Base-by-base conservation (phyloP, 2,888 invertebrate genomes). In the Tipula unca region DNA sequence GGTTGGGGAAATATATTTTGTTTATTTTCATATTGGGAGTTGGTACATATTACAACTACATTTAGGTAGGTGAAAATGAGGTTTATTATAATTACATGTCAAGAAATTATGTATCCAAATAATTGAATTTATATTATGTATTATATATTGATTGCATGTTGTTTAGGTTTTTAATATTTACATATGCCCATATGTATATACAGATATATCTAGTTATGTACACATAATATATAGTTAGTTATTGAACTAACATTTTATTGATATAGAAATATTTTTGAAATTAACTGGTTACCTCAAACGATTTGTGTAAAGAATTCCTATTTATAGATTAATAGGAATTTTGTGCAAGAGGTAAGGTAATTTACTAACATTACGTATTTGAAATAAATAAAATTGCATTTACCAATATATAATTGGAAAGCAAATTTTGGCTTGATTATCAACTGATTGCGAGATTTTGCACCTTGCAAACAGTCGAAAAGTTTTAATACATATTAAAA, bases 61-160 rank as follows among this genome's bases (percentile, higher is more conserved):
- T 39, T 39, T 39, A 6, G 48, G n/a, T n/a, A 25, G 69, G 69
- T 25, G 25, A 69, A 69, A 69, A 25, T 69, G 69, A 69, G 69
- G 69, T 69, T 20, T 69, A 69, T 69, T 69, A 69, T 69, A 69
- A 69, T 69, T 69, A 69, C 69, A 69, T 69, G 69, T 69, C 69
- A 69, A 69, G 69, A 69, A 69, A 69, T 69, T 69, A 69, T 69
- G 69, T 69, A 69, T 69, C 69, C 69, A 69, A 69, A 69, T 69
- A 69, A 69, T 69, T 69, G 69, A 69, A 69, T 69, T 69, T 69
- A 69, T 69, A 69, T 69, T 69, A 69, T 69, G 69, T 8, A 69
- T 69, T 69, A 69, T 69, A 10, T 69, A 69, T 69, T 69, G 69
- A 69, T 69, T 69, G 69, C 69, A 69, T 69, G 69, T 69, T 69